Percentiles rank a stretch among this genome's conserved stretches.
phyloP scores from a whole-genome alignment of 2,797 vertebrate genomes.

The Gobionotothen gibberifrons region DNA sequence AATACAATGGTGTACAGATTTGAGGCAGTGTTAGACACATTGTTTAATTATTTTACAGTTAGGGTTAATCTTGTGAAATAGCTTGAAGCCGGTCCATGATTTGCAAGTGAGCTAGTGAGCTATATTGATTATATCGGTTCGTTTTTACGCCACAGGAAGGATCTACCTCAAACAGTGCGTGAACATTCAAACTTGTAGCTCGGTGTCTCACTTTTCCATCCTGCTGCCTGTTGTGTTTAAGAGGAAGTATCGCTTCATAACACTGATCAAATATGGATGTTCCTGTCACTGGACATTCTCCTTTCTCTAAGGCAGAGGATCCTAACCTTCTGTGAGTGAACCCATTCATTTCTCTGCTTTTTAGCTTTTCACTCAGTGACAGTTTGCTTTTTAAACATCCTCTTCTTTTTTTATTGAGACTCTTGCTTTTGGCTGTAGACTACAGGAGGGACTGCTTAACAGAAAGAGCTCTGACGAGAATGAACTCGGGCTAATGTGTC shows the following conservation, averaged over 20 bases:
- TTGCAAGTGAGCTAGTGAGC: not conserved
- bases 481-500: slow-evolving; percentile 57
- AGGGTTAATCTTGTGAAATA: not conserved
- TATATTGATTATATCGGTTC: not conserved
- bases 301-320: not conserved
- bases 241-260: not conserved
- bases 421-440: slow-evolving; percentile 3
- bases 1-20: too few species aligned
- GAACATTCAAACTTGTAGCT: not conserved
- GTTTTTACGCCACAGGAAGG: not conserved
- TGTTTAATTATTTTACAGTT: not conserved
- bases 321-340: not conserved
- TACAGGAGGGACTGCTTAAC: slow-evolving; percentile 7
- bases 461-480: slow-evolving; percentile 23
- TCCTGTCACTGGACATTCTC: not conserved
- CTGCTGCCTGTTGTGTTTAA: not conserved
- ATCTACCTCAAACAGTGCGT: not conserved
- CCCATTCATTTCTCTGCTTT: not conserved
- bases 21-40: not conserved
- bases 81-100: not conserved
- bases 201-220: not conserved
- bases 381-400: not conserved
- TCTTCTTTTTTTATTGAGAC: not conserved
- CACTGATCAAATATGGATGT: not conserved
- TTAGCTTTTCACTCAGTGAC: not conserved